Evolutionary conservation across 1,140 invertebrate genomes (phyloP).

Genomic region (Drosophila bipectinata): DNA sequence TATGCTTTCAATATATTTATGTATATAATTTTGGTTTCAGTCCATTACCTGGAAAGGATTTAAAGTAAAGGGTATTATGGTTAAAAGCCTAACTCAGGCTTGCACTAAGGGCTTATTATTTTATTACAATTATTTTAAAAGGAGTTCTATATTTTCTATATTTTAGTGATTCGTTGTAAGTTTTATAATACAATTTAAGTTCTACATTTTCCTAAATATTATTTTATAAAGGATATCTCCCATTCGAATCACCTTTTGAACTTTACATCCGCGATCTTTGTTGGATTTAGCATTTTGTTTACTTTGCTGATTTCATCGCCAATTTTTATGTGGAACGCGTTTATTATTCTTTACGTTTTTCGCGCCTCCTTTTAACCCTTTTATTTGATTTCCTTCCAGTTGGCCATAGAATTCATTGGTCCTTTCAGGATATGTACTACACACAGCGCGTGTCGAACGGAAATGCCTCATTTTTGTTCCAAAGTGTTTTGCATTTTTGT

Average conservation of each 20-base stretch:
- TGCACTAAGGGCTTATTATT: too few relatives aligned
- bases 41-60: slow-evolving; percentile 8
- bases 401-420: slow-evolving; percentile 25
- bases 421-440: neutral
- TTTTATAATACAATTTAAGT: too few relatives aligned
- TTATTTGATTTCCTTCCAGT: slow-evolving; percentile 36
- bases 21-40: slow-evolving; percentile 33
- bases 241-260: neutral
- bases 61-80: neutral
- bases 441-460: slow-evolving; percentile 65
- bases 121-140: too few relatives aligned
- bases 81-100: neutral
- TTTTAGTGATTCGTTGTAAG: too few relatives aligned
- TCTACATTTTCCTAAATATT: too few relatives aligned
- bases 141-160: too few relatives aligned
- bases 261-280: slow-evolving; percentile 29
- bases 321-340: slow-evolving; percentile 72
- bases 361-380: slow-evolving; percentile 75
- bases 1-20: slow-evolving; percentile 63
- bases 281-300: slow-evolving; percentile 43
- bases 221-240: neutral
- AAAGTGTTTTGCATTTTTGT: slow-evolving; percentile 81
- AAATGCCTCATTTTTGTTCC: slow-evolving; percentile 75
- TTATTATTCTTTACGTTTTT: slow-evolving; percentile 74
- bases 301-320: slow-evolving; percentile 68